Percentiles rank a stretch among this genome's conserved stretches.
phyloP scores from a whole-genome alignment of 2,113 vertebrate species.

The Isurus oxyrinchus region DNA sequence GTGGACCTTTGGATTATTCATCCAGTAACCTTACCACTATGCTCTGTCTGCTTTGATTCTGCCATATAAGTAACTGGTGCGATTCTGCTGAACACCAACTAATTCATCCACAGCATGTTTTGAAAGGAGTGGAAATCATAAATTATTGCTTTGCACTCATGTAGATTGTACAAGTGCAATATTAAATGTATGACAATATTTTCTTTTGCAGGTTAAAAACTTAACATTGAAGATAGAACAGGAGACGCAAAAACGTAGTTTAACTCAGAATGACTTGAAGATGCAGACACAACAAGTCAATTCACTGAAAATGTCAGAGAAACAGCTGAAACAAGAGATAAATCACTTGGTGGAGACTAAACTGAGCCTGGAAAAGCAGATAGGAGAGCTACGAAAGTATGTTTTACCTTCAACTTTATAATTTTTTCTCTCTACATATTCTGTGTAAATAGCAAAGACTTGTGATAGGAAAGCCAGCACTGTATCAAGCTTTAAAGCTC shows the following conservation, averaged over 20 bases:
- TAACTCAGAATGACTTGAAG: conserved; percentile 94
- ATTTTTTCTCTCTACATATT: neutral
- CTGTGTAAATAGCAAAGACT: neutral
- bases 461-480: neutral
- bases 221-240: conserved; percentile 90
- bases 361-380: conserved; percentile 89
- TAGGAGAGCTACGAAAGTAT: conserved; percentile 90
- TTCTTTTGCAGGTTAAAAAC: conserved; percentile 79
- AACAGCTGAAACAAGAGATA: conserved; percentile 92
- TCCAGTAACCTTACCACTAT: neutral
- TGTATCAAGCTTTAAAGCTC: neutral
- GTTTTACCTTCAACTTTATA: conserved; percentile 41
- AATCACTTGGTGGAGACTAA: conserved; percentile 93
- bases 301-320: conserved; percentile 80
- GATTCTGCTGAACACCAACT: neutral
- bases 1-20: neutral
- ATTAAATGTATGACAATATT: neutral
- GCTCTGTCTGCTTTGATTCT: neutral
- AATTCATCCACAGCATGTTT: neutral
- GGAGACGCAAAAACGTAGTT: conserved; percentile 87
- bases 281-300: conserved; percentile 90
- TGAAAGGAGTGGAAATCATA: neutral
- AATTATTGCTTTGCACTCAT: neutral
- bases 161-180: neutral
- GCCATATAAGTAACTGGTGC: too few species aligned